These are phyloP conservation scores for Molossus molossus DNA, from an alignment of 2,797 vertebrate species.

Conservation along the genomic window DNA sequence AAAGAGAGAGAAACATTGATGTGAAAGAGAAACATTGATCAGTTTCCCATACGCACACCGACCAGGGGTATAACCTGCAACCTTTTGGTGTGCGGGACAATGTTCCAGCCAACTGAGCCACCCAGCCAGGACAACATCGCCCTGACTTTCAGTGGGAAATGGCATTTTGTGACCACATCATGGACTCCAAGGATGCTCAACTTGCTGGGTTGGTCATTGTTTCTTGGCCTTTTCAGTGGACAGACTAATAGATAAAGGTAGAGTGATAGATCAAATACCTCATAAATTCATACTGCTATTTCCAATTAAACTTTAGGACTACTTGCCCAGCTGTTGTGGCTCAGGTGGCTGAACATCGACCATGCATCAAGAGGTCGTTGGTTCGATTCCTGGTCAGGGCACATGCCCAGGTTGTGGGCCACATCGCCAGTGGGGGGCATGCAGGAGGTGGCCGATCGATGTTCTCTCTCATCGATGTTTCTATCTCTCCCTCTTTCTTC, in stretches of 20 bases:
- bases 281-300: background rate
- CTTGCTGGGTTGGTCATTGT: background rate
- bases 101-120: background rate
- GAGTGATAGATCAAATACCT: background rate
- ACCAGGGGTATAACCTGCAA: background rate
- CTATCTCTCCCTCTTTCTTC: no score
- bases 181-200: background rate
- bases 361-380: no score
- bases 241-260: background rate
- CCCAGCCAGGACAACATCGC: background rate
- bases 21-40: background rate
- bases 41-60: background rate
- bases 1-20: background rate
- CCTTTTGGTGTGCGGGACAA: background rate
- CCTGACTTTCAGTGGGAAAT: background rate
- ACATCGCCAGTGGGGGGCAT: no score
- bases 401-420: no score
- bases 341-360: no score
- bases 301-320: slow-evolving; percentile 38
- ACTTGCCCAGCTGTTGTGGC: no score
- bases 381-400: no score
- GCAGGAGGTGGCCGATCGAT: no score
- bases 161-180: background rate
- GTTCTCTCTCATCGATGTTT: no score
- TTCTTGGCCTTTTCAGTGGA: background rate